A percentile compares a stretch with the other conserved stretches of the same genome.
phyloP scores from a whole-genome alignment of 2,113 vertebrate species.

The Arothron firmamentum region DNA sequence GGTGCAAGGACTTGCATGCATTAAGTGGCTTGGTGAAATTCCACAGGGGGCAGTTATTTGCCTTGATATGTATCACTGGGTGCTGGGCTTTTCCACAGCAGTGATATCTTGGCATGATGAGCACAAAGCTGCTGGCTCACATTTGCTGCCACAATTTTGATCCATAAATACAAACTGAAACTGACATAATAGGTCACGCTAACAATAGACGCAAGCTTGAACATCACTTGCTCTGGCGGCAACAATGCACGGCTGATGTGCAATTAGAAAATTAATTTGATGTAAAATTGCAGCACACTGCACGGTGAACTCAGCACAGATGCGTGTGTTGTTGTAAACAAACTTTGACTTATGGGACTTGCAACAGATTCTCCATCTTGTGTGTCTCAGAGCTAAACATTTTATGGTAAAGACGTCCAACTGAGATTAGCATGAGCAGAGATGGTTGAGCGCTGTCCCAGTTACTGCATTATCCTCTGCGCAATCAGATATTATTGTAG shows the following conservation, averaged over 20 bases:
- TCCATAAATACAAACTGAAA: constrained; percentile 1
- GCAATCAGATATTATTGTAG: constrained; percentile 13
- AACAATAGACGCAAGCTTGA: constrained; percentile 32
- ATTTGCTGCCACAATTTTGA: neutral
- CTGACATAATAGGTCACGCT: constrained; percentile 37
- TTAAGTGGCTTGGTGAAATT: too few relatives aligned
- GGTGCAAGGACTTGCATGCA: neutral
- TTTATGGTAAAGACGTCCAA: constrained; percentile 30
- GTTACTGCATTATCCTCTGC: neutral
- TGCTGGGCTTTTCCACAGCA: neutral
- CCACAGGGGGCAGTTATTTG: too few relatives aligned
- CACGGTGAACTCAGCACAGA: neutral
- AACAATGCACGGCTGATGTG: neutral
- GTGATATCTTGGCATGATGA: neutral
- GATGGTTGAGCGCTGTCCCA: neutral
- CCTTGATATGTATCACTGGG: neutral
- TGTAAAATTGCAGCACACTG: constrained; percentile 1
- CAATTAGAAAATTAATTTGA: neutral
- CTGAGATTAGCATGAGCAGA: constrained; percentile 21
- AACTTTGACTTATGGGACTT: constrained; percentile 8
- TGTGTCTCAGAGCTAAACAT: constrained; percentile 16
- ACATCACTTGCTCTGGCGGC: constrained; percentile 13
- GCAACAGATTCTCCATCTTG: constrained; percentile 21
- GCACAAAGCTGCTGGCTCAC: constrained; percentile 6
- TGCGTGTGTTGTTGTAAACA: neutral